These are phyloP conservation scores for Poeciliopsis presidionis DNA, from an alignment of 2,797 vertebrate genomes.

Conservation along the genomic window DNA sequence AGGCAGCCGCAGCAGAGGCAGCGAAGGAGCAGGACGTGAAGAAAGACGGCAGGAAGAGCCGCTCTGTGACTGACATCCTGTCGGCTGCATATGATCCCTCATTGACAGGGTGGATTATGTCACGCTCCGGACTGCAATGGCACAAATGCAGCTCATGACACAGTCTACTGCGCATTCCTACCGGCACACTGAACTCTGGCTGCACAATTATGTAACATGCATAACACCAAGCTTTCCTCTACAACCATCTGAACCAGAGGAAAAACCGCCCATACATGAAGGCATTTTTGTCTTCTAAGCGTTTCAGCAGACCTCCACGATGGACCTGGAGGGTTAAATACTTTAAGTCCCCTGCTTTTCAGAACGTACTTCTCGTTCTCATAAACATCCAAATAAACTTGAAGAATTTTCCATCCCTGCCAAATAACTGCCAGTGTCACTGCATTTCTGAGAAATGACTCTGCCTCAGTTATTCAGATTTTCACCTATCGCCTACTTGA, in stretches of 20 bases:
- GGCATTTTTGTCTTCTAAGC: constrained; percentile 17
- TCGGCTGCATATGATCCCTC: constrained; percentile 64
- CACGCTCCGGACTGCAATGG: constrained; percentile 66
- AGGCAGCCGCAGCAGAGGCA: constrained; percentile 9
- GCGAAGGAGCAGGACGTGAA: constrained; percentile 3
- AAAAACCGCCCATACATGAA: neutral
- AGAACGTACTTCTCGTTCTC: constrained; percentile 22
- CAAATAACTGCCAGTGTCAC: constrained; percentile 41
- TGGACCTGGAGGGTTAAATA: constrained; percentile 18
- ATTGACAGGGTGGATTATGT: constrained; percentile 67
- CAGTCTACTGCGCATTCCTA: constrained; percentile 74
- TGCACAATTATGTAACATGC: constrained; percentile 70
- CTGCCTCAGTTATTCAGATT: constrained; percentile 41
- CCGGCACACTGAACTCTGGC: constrained; percentile 71
- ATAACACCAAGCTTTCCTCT: constrained; percentile 38
- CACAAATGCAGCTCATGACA: constrained; percentile 77
- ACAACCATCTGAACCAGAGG: constrained; percentile 9
- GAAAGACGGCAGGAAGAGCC: constrained; percentile 34
- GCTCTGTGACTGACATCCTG: constrained; percentile 52
- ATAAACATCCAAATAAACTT: constrained; percentile 22
- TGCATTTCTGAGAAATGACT: constrained; percentile 56
- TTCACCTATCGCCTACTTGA: constrained; percentile 61
- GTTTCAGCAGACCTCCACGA: neutral
- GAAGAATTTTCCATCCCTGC: constrained; percentile 22
- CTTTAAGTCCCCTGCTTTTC: constrained; percentile 33